Evolutionary conservation across 1,140 invertebrate species (phyloP).

Genomic region (Diachasmimorpha longicaudata): DNA sequence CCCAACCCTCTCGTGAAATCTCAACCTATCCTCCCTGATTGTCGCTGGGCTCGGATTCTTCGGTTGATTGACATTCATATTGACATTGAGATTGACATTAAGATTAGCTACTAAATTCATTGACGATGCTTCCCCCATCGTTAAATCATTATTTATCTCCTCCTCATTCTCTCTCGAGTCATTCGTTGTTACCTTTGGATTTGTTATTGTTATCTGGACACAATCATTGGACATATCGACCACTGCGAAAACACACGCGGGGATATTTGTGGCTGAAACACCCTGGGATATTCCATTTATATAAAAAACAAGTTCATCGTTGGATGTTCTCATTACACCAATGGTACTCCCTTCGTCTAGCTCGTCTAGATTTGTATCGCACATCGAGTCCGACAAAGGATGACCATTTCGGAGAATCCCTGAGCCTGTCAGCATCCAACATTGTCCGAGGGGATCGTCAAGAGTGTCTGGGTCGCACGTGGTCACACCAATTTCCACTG

Average conservation of each 20-base stretch:
- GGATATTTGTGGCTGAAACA: constrained; percentile 79
- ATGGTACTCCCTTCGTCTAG: constrained; percentile 85
- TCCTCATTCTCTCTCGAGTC: constrained; percentile 45
- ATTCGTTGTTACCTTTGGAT: constrained; percentile 38
- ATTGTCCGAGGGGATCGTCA: constrained; percentile 81
- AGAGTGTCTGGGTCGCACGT: constrained; percentile 81
- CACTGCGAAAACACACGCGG: constrained; percentile 80
- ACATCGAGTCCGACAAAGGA: constrained; percentile 74
- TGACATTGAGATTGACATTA: constrained; percentile 61
- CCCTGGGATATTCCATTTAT: constrained; percentile 90
- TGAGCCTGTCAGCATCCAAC: constrained; percentile 89
- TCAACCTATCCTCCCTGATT: constrained; percentile 69
- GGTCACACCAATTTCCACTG: constrained; percentile 91
- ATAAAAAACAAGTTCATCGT: constrained; percentile 86
- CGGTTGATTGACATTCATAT: constrained; percentile 60
- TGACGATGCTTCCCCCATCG: constrained; percentile 48
- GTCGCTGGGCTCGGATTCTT: constrained; percentile 53
- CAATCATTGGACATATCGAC: constrained; percentile 93
- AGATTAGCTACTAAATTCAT: constrained; percentile 57
- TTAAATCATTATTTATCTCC: constrained; percentile 57
- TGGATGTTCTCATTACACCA: constrained; percentile 81
- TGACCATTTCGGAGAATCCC: constrained; percentile 85
- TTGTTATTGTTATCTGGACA: constrained; percentile 80
- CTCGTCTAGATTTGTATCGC: constrained; percentile 83
- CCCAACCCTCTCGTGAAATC: constrained; percentile 89